phyloP scores from a whole-genome alignment of 2,113 vertebrate genomes.

The Sisor rabdophorus region DNA sequence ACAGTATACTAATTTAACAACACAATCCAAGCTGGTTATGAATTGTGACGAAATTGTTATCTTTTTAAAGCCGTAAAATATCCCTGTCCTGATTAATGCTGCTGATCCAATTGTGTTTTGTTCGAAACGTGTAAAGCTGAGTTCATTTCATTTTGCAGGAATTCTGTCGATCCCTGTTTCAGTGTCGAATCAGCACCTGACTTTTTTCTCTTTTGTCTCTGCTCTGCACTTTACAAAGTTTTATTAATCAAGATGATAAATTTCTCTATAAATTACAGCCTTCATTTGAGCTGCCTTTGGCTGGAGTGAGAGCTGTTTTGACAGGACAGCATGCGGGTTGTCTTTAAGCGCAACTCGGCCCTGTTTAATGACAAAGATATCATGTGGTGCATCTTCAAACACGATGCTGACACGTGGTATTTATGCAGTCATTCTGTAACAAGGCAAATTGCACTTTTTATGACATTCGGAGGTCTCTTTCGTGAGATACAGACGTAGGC shows the following conservation, averaged over 20 bases:
- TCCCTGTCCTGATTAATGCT: background rate
- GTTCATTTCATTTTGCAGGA: constrained; percentile 1
- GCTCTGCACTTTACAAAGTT: constrained; percentile 60
- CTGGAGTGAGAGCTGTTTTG: constrained; percentile 70
- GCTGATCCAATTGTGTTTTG: background rate
- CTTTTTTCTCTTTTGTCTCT: constrained; percentile 49
- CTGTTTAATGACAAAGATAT: constrained; percentile 79
- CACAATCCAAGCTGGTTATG: background rate
- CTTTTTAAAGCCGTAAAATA: background rate
- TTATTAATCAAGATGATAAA: constrained; percentile 75
- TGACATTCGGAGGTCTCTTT: constrained; percentile 72
- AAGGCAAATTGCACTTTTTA: constrained; percentile 65
- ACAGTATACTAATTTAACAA: background rate
- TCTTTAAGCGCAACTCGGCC: constrained; percentile 69
- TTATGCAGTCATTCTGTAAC: constrained; percentile 77
- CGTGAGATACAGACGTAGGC: constrained; percentile 70
- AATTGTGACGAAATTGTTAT: background rate
- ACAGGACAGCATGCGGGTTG: constrained; percentile 65
- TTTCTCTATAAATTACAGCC: constrained; percentile 76
- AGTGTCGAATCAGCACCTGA: constrained; percentile 42
- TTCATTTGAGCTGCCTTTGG: constrained; percentile 55
- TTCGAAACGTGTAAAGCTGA: background rate
- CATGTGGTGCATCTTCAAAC: constrained; percentile 80
- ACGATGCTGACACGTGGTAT: constrained; percentile 76
- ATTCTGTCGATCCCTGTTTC: background rate